These are phyloP conservation scores for Alloplasta piceator DNA, from an alignment of 2,888 invertebrate species.

Conservation along the genomic window DNA sequence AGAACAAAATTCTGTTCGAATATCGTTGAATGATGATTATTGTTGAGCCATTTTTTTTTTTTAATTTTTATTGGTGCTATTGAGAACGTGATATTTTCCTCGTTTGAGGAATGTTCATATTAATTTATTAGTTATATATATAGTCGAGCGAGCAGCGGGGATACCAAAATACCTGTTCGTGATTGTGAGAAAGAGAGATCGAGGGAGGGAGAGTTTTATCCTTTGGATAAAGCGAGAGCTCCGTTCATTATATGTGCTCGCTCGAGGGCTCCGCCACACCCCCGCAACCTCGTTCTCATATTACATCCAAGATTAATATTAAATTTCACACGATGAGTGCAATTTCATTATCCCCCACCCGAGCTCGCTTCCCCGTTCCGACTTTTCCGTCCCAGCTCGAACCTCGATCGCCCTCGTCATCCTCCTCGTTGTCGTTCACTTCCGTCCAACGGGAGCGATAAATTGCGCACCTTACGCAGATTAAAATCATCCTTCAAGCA, in stretches of 20 bases:
- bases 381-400: slow-evolving; percentile 59
- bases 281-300: slow-evolving; percentile 72
- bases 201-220: background rate
- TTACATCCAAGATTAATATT: slow-evolving; percentile 82
- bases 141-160: background rate
- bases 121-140: slow-evolving; percentile 43
- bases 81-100: slow-evolving; percentile 24
- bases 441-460: slow-evolving; percentile 68
- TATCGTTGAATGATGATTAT: background rate
- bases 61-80: slow-evolving; percentile 25
- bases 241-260: slow-evolving; percentile 47
- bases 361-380: slow-evolving; percentile 27
- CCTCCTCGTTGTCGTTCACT: slow-evolving; percentile 65
- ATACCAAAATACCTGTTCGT: slow-evolving; percentile 20
- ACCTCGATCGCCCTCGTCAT: slow-evolving; percentile 49
- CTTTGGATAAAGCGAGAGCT: slow-evolving; percentile 44
- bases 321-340: slow-evolving; percentile 82
- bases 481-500: too few relatives aligned
- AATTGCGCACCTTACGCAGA: slow-evolving; percentile 67
- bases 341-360: slow-evolving; percentile 79
- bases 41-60: slow-evolving; percentile 25
- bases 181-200: slow-evolving; percentile 9
- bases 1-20: too few relatives aligned
- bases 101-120: slow-evolving; percentile 49
- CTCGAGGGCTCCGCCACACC: slow-evolving; percentile 27